phyloP scores from a whole-genome alignment of 2,113 vertebrate species.

The Meriones unguiculatus region DNA sequence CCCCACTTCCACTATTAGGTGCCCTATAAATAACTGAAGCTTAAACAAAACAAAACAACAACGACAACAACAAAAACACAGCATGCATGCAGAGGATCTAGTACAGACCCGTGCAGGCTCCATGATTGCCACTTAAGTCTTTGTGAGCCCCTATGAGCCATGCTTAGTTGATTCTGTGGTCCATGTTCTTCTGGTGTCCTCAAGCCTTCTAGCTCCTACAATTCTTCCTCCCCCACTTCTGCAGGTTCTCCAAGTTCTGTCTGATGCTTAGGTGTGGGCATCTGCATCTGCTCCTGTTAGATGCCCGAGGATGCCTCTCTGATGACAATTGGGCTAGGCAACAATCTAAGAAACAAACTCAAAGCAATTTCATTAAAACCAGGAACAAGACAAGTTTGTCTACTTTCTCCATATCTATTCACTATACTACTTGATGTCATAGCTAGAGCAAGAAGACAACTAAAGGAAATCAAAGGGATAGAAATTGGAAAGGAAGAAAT shows the following conservation, averaged over 20 bases:
- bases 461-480: not conserved
- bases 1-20: not conserved
- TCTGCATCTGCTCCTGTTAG: not conserved
- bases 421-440: not conserved
- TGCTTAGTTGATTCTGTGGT: not conserved
- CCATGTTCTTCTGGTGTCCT: not conserved
- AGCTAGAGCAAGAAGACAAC: not conserved
- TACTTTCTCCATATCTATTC: not conserved
- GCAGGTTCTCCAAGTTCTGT: not conserved
- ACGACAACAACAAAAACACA: not conserved
- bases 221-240: not conserved
- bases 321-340: not conserved
- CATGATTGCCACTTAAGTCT: not conserved
- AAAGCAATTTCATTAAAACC: not conserved
- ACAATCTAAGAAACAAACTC: not conserved
- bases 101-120: not conserved
- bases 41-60: not conserved
- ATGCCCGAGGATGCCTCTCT: not conserved
- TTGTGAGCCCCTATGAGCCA: not conserved
- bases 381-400: not conserved
- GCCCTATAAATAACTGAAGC: not conserved
- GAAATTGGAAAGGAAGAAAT: not conserved
- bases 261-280: not conserved
- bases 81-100: not conserved
- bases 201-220: not conserved